Base-by-base conservation (phyloP, 2,888 invertebrate genomes). In the Cetonia aurata region DNA sequence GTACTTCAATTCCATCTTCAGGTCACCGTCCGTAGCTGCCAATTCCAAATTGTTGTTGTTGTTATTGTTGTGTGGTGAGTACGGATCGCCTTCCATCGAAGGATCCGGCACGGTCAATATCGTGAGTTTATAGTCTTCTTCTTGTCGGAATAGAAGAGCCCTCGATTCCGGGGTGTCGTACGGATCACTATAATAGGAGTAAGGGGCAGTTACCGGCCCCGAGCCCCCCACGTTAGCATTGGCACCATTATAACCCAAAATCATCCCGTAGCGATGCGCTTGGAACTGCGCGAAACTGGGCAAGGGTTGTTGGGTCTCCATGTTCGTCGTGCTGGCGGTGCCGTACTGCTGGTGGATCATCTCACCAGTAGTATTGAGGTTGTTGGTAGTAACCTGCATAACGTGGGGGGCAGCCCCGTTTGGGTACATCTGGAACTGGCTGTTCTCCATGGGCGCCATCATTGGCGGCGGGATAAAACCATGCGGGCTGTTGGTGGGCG, bases 351-450 rank as follows among this genome's bases (percentile, higher is more conserved):
- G 55, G 31, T 31, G 55, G 81, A 80, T 48, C 77, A 79, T 87
- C 76, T 90, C 91, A 93, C 93, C 93, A 94, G 90, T 93, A 93
- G 90, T 92, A 93, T 88, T 93, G 92, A 88, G 92, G 86, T 79
- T 87, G 87, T 82, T 87, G 87, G 83, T 87, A 91, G 88, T 89
- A 88, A 87, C 91, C 79, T 82, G 80, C 90, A 89, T 91, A 92
- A 91, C 92, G 91, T 91, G 91, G 91, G 92, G 92, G 92, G 92
- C 91, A 90, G 89, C 90, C 89, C 88, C 92, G 92, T 92, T 92
- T 92, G 92, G 92, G 92, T 92, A 91, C 86, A 85, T 89, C 91
- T 83, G 84, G 73, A 81, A 89, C 75, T 83, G 84, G 76, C 74
- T 79, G 79, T 77, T 79, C 78, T 83, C 83, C 84, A 85, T 82